Conservation (phyloP, 2,888 invertebrate species). For the Sepiola atlantica region DNA sequence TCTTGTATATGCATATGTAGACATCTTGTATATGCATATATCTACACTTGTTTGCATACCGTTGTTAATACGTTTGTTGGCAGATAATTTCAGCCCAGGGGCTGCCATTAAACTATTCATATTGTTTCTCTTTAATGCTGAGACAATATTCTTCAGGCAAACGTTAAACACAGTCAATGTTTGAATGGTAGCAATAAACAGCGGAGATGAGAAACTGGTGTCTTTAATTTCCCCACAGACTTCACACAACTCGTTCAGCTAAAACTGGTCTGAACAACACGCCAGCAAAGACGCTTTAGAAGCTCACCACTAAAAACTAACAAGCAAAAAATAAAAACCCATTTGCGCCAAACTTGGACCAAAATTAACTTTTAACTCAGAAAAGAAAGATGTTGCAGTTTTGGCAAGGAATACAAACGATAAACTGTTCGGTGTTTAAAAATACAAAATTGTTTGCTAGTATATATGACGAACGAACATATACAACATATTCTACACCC, state of each 20-base stretch:
- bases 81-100: slow-evolving; percentile 32
- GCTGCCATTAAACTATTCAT: background rate
- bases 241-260: background rate
- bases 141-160: background rate
- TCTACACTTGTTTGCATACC: no score
- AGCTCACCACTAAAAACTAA: background rate
- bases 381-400: no score
- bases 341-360: background rate
- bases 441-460: no score
- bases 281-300: background rate
- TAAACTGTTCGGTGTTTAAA: no score
- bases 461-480: no score
- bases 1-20: no score
- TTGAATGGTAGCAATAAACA: background rate
- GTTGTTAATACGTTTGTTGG: background rate
- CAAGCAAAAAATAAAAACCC: no score
- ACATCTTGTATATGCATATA: no score
- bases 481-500: no score
- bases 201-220: background rate
- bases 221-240: slow-evolving; percentile 6
- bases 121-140: background rate
- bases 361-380: background rate
- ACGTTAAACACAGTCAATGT: background rate
- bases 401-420: no score
- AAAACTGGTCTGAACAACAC: background rate